phyloP scores from a whole-genome alignment of 2,797 vertebrate genomes.

The Heteromormyrus szaboi region DNA sequence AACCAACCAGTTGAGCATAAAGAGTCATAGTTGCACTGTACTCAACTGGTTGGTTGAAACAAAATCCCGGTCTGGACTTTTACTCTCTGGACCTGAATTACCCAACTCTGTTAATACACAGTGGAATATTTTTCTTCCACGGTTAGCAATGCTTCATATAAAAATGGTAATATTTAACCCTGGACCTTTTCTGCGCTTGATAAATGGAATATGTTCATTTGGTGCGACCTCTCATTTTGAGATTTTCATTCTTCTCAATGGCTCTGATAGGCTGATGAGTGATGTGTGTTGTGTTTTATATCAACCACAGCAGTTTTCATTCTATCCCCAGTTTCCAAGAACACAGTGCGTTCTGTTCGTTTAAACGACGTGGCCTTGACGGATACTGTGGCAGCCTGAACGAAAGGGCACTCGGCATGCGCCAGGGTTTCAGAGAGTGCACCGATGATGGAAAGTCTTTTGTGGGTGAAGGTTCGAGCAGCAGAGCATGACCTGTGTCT shows the following conservation, averaged over 20 bases:
- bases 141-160: neutral
- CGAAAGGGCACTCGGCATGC: neutral
- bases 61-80: neutral
- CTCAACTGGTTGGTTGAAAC: neutral
- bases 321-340: neutral
- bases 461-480: neutral
- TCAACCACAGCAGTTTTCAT: slow-evolving; percentile 1
- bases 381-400: neutral
- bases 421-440: neutral
- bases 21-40: neutral
- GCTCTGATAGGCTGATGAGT: neutral
- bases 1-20: neutral
- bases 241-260: neutral
- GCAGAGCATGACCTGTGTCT: neutral
- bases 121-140: neutral
- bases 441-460: neutral
- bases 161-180: neutral
- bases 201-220: neutral
- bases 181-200: neutral
- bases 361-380: neutral
- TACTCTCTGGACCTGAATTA: neutral
- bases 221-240: neutral
- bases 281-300: neutral
- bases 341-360: neutral
- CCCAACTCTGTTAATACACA: neutral